A percentile compares a stretch with the other conserved stretches of the same genome.
These are phyloP conservation scores for Adelognathus sp. DNA, from an alignment of 2,888 invertebrate species.

Conservation along the genomic window DNA sequence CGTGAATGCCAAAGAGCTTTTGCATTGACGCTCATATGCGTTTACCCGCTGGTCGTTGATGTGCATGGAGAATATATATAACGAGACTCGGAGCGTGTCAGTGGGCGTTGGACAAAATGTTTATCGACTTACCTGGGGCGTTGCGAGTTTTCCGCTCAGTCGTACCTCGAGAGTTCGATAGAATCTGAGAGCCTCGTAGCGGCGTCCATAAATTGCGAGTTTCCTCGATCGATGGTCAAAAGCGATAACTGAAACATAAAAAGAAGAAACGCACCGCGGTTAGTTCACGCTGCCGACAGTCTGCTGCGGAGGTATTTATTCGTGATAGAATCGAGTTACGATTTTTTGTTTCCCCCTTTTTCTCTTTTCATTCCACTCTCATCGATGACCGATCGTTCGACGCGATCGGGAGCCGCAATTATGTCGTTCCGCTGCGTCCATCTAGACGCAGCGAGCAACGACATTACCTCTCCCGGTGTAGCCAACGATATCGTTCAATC, in stretches of 20 bases:
- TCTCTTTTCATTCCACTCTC: neutral
- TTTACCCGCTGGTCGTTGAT: neutral
- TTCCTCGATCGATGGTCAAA: constrained; percentile 40
- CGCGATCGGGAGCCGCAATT: constrained; percentile 48
- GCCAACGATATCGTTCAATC: constrained; percentile 14
- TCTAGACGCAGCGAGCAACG: constrained; percentile 26
- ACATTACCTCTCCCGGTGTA: constrained; percentile 21
- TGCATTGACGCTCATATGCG: constrained; percentile 16
- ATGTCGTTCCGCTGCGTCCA: constrained; percentile 36
- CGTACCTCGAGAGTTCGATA: constrained; percentile 52
- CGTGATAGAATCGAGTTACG: constrained; percentile 15
- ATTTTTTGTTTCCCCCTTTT: neutral
- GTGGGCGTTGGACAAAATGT: constrained; percentile 29
- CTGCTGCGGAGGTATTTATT: constrained; percentile 12
- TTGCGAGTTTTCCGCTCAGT: constrained; percentile 37
- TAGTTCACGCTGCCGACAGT: constrained; percentile 23
- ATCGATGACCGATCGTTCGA: constrained; percentile 45
- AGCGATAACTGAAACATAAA: constrained; percentile 52
- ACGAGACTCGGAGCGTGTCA: constrained; percentile 2
- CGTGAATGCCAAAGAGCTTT: constrained; percentile 6
- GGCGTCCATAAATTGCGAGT: constrained; percentile 54
- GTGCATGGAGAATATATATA: neutral
- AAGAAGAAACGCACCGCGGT: constrained; percentile 25
- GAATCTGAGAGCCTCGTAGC: constrained; percentile 57
- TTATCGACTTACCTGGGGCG: constrained; percentile 56